phyloP scores from a whole-genome alignment of 2,113 vertebrate species.

The Corydoras sp. region DNA sequence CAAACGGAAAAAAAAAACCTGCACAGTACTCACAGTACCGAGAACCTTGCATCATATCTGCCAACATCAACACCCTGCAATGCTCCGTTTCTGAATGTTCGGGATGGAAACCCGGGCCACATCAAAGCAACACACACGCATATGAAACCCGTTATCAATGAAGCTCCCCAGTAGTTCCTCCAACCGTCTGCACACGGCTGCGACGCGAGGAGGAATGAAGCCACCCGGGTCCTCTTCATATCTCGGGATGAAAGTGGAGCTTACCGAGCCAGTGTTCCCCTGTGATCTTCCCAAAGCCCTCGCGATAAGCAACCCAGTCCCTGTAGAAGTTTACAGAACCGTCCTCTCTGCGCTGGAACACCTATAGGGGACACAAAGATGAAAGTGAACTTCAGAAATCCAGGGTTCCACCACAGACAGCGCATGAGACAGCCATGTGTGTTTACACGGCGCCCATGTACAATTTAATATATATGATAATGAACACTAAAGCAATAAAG shows the following conservation, averaged over 20 bases:
- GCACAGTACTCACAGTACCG: no score
- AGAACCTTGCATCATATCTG: no score
- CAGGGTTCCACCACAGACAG: background rate
- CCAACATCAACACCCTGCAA: no score
- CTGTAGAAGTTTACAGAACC: conserved; percentile 80
- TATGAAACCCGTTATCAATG: no score
- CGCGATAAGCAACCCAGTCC: conserved; percentile 75
- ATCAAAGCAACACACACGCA: no score
- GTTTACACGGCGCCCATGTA: background rate
- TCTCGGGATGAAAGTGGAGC: conserved; percentile 23
- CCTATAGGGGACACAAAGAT: conserved; percentile 52
- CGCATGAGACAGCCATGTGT: background rate
- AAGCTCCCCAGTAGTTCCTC: background rate
- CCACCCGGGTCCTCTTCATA: background rate
- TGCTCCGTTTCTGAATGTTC: no score
- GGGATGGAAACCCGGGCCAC: no score
- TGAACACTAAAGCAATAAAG: background rate
- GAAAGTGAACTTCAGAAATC: background rate
- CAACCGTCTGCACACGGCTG: background rate
- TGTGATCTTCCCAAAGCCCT: conserved; percentile 79
- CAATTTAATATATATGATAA: conserved; percentile 14
- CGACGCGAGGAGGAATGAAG: background rate
- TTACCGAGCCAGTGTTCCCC: conserved; percentile 84
- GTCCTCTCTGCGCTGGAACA: conserved; percentile 77
- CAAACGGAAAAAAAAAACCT: no score